Conservation (phyloP, 2,888 invertebrate species). For the Orthonevra nobilis region DNA sequence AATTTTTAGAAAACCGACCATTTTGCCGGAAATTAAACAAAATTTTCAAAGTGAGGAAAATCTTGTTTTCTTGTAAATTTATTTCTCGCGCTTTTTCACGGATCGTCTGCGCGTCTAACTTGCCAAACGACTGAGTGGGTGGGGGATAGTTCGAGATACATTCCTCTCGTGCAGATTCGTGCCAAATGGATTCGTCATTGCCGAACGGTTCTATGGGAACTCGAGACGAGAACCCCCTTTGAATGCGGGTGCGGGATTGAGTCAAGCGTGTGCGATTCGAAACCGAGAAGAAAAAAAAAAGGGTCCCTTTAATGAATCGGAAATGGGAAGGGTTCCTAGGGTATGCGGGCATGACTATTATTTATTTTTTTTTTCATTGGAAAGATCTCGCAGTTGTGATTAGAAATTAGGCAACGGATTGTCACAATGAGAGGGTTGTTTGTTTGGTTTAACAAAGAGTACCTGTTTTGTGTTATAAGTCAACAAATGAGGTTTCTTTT, state of each 20-base stretch:
- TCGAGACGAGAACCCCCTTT: too few species aligned
- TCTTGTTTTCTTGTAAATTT: neutral
- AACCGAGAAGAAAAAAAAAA: neutral
- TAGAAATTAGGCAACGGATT: too few species aligned
- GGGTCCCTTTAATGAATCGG: conserved; percentile 25
- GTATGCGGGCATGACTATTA: conserved; percentile 52
- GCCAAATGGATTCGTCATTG: conserved; percentile 55
- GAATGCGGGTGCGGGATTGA: too few species aligned
- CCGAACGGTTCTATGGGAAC: conserved; percentile 2
- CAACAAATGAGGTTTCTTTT: neutral
- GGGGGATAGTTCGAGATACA: conserved; percentile 13
- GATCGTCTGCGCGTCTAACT: conserved; percentile 28
- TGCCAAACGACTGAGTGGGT: conserved; percentile 30
- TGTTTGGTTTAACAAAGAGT: neutral
- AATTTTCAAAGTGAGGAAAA: conserved; percentile 28
- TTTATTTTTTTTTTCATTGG: too few species aligned
- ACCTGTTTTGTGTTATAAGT: neutral
- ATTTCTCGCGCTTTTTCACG: conserved; percentile 22
- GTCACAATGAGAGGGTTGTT: neutral
- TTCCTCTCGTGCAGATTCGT: conserved; percentile 26
- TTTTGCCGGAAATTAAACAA: conserved; percentile 50
- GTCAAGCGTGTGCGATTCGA: conserved; percentile 5
- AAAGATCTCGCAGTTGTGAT: too few species aligned
- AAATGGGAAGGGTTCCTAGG: conserved; percentile 16
- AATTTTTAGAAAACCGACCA: conserved; percentile 21